A percentile compares a stretch with the other conserved stretches of the same genome.
phyloP scores from a whole-genome alignment of 2,797 vertebrate genomes.

The Nannoperca obscura region DNA sequence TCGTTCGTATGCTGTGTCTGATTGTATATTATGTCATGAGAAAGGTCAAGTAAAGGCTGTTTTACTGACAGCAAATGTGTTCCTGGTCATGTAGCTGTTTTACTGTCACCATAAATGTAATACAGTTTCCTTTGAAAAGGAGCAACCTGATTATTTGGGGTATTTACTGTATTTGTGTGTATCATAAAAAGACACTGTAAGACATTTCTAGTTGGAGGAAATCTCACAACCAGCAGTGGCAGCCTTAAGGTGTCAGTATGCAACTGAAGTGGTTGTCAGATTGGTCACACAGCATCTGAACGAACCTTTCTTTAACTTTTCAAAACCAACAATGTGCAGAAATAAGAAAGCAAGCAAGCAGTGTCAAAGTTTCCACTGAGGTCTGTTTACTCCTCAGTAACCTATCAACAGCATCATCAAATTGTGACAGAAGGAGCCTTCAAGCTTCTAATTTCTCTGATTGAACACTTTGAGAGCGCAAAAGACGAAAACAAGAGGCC shows the following conservation, averaged over 20 bases:
- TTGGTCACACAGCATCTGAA: not conserved
- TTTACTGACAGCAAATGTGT: not conserved
- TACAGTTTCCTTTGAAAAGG: not conserved
- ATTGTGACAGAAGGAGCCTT: not conserved
- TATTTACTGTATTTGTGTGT: too few relatives aligned
- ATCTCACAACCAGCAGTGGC: not conserved
- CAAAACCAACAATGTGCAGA: not conserved
- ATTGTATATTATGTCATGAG: conserved; percentile 12
- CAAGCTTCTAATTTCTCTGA: conserved; percentile 9
- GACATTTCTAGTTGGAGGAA: not conserved
- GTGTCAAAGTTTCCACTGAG: conserved; percentile 21
- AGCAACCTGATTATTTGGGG: not conserved
- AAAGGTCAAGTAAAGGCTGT: not conserved
- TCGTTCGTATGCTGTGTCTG: not conserved
- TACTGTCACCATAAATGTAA: not conserved
- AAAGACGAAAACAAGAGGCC: conserved; percentile 19
- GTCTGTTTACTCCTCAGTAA: conserved; percentile 28
- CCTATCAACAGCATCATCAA: conserved; percentile 30
- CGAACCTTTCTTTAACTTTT: too few relatives aligned
- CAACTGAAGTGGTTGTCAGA: not conserved
- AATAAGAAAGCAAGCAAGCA: not conserved
- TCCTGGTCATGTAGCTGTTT: not conserved
- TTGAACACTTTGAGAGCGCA: conserved; percentile 1
- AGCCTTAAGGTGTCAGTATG: not conserved
- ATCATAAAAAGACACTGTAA: not conserved